Percentiles rank a stretch among this genome's conserved stretches.
These are phyloP conservation scores for Hydriomena furcata DNA, from an alignment of 2,888 invertebrate genomes.

Conservation along the genomic window DNA sequence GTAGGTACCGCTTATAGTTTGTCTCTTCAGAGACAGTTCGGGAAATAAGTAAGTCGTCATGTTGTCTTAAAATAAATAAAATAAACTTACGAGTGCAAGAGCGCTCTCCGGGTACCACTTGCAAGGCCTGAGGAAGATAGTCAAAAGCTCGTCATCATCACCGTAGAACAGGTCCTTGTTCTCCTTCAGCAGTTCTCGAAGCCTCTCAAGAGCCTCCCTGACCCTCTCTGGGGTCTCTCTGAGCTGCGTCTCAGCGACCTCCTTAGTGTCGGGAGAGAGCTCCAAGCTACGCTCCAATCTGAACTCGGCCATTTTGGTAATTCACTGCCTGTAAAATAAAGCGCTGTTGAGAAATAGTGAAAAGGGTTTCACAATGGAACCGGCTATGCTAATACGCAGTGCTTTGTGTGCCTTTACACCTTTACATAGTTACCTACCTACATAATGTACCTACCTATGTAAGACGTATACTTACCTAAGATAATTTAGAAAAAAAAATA, in stretches of 20 bases:
- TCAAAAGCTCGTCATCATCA: slow-evolving; percentile 90
- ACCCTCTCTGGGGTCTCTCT: slow-evolving; percentile 88
- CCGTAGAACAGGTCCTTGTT: slow-evolving; percentile 86
- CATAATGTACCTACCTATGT: no score
- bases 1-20: no score
- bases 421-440: no score
- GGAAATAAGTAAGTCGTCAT: no score
- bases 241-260: slow-evolving; percentile 85
- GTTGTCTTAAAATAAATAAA: no score
- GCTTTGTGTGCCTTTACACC: slow-evolving; percentile 10
- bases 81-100: slow-evolving; percentile 86
- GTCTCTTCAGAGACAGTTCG: no score
- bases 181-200: slow-evolving; percentile 86
- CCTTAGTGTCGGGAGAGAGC: slow-evolving; percentile 81
- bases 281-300: slow-evolving; percentile 84
- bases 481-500: background rate
- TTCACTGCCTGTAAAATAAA: slow-evolving; percentile 42
- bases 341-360: slow-evolving; percentile 15
- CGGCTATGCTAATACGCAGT: slow-evolving; percentile 5
- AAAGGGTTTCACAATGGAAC: slow-evolving; percentile 13
- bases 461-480: no score
- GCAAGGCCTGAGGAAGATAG: slow-evolving; percentile 91
- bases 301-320: slow-evolving; percentile 72
- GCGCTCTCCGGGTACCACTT: slow-evolving; percentile 94
- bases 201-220: slow-evolving; percentile 82